A percentile compares a stretch with the other conserved stretches of the same genome.
Conservation (phyloP, 2,888 invertebrate species). For the Andrena minutula region DNA sequence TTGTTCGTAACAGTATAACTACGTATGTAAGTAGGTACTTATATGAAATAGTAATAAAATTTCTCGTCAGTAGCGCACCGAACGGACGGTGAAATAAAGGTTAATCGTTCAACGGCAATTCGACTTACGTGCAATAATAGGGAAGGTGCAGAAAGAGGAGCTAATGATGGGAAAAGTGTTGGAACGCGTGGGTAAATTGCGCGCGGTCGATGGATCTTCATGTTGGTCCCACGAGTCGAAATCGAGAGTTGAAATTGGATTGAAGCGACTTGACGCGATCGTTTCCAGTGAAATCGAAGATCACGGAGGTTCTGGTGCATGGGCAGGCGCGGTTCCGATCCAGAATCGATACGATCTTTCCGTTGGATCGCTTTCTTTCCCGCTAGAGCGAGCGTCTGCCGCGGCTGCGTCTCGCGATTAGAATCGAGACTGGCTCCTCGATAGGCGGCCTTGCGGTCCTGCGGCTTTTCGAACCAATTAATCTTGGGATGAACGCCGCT, state of each 20-base stretch:
- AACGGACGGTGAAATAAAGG: no score
- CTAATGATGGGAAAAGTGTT: no score
- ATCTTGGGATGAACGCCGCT: background rate
- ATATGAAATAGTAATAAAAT: no score
- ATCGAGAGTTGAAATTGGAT: background rate
- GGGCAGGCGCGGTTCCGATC: conserved; percentile 23
- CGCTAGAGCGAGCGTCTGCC: conserved; percentile 1
- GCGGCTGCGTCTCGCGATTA: background rate
- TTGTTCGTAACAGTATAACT: no score
- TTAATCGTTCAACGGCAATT: no score
- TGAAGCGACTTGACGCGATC: background rate
- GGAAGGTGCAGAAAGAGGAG: no score
- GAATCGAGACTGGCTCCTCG: background rate
- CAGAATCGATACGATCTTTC: conserved; percentile 20
- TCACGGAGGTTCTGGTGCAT: background rate
- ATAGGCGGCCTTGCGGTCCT: background rate
- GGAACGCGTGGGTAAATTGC: no score
- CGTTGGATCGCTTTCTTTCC: conserved; percentile 42
- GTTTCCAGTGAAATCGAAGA: conserved; percentile 9
- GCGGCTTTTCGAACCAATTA: conserved; percentile 1
- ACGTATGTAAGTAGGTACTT: no score
- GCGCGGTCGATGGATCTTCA: no score
- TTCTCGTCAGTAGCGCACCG: no score
- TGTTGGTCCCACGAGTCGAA: no score
- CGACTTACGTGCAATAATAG: no score